Percentiles rank a stretch among this genome's conserved stretches.
Conservation (phyloP, 2,797 vertebrate species). For the Hoplostethus mediterraneus region DNA sequence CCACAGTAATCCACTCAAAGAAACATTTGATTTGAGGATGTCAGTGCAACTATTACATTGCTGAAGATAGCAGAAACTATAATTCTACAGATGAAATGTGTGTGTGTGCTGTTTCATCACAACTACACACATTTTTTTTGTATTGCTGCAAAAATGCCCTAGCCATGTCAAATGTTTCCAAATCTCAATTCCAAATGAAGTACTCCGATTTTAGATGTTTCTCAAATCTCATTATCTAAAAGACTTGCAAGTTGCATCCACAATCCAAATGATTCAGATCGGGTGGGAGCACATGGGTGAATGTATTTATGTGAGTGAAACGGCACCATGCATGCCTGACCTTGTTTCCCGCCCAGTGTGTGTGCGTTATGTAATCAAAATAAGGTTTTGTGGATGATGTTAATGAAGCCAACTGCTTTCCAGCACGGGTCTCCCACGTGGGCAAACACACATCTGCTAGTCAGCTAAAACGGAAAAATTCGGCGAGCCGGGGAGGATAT, state of each 20-base stretch:
- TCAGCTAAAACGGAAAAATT: conserved; percentile 54
- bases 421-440: conserved; percentile 40
- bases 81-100: conserved; percentile 13
- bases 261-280: conserved; percentile 25
- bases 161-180: background rate
- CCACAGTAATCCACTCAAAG: conserved; percentile 30
- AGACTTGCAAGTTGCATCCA: conserved; percentile 22
- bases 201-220: conserved; percentile 2
- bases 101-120: background rate
- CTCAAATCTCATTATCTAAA: conserved; percentile 17
- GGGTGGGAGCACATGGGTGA: background rate
- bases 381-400: conserved; percentile 35
- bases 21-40: conserved; percentile 41
- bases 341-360: conserved; percentile 54
- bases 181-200: background rate
- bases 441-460: conserved; percentile 71
- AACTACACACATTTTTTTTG: background rate
- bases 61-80: conserved; percentile 13
- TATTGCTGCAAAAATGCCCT: background rate
- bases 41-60: conserved; percentile 14
- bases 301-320: conserved; percentile 25
- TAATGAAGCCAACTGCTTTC: conserved; percentile 67
- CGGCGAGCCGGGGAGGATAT: conserved; percentile 23
- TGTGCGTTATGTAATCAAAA: conserved; percentile 65
- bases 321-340: conserved; percentile 48